These are phyloP conservation scores for Gryllus bimaculatus DNA, from an alignment of 1,140 invertebrate species.

Conservation along the genomic window DNA sequence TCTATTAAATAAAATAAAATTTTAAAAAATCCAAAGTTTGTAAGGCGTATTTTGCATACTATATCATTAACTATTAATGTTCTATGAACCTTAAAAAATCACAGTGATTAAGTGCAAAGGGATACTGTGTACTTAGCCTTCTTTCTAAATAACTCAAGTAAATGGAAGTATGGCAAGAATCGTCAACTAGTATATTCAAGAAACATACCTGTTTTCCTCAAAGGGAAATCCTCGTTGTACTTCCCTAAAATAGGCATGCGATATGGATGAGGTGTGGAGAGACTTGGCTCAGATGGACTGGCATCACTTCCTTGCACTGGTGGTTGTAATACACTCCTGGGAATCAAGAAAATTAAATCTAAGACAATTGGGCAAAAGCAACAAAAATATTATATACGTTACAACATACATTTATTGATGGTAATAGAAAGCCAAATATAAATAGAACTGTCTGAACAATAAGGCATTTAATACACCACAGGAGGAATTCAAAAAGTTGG, in stretches of 20 bases:
- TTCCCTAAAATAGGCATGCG: slow-evolving; percentile 24
- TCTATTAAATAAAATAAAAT: too few relatives aligned
- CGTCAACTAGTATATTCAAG: not conserved
- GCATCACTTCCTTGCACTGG: slow-evolving; percentile 20
- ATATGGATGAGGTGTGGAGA: slow-evolving; percentile 20
- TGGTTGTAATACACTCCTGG: slow-evolving; percentile 29
- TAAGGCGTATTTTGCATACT: too few relatives aligned
- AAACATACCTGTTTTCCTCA: slow-evolving; percentile 81
- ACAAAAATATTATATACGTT: not conserved
- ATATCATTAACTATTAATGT: too few relatives aligned
- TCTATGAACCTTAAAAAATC: too few relatives aligned
- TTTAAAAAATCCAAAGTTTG: too few relatives aligned
- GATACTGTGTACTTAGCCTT: not conserved
- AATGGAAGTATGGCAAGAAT: not conserved
- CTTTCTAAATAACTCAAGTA: not conserved
- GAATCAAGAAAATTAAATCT: not conserved
- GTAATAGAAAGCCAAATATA: too few relatives aligned
- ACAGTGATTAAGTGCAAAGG: too few relatives aligned
- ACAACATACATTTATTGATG: too few relatives aligned
- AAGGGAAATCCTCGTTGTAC: slow-evolving; percentile 67
- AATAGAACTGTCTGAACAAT: too few relatives aligned
- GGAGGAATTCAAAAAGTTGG: too few relatives aligned
- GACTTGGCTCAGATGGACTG: slow-evolving; percentile 18
- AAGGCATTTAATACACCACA: too few relatives aligned
- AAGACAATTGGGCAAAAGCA: not conserved